A percentile compares a stretch with the other conserved stretches of the same genome.
phyloP scores from a whole-genome alignment of 2,797 vertebrate species.

The Oryzias sinensis region DNA sequence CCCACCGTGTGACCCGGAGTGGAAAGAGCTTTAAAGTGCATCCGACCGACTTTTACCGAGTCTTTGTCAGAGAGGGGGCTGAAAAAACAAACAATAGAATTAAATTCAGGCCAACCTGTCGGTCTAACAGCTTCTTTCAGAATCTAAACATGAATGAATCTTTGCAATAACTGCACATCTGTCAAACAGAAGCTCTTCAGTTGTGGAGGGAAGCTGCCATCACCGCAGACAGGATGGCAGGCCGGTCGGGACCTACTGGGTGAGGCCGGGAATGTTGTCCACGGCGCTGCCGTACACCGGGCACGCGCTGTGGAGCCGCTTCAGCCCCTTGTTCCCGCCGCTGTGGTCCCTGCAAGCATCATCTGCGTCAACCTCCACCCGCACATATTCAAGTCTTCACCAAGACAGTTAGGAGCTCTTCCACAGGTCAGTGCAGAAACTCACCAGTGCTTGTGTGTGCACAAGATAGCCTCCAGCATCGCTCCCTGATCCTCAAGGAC shows the following conservation, averaged over 20 bases:
- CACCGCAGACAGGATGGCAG: no score
- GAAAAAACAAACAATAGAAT: slow-evolving; percentile 4
- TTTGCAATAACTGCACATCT: background rate
- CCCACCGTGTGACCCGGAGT: slow-evolving; percentile 96
- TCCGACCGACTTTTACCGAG: slow-evolving; percentile 81
- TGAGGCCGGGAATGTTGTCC: slow-evolving; percentile 93
- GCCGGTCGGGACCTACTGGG: slow-evolving; percentile 82
- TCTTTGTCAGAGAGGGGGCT: slow-evolving; percentile 89
- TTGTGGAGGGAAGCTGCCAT: no score
- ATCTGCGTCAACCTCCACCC: no score
- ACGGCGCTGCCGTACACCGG: slow-evolving; percentile 88
- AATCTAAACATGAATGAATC: background rate
- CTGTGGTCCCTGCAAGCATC: slow-evolving; percentile 86
- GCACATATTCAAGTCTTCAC: no score
- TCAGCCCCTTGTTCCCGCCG: slow-evolving; percentile 88
- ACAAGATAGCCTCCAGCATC: slow-evolving; percentile 90
- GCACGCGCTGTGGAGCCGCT: slow-evolving; percentile 82
- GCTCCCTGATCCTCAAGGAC: slow-evolving; percentile 87
- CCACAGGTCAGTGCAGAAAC: slow-evolving; percentile 22
- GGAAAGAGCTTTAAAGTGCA: slow-evolving; percentile 88
- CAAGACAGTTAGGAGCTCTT: no score
- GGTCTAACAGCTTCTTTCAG: background rate
- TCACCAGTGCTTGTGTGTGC: slow-evolving; percentile 98
- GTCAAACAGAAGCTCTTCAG: background rate
- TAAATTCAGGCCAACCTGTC: background rate